These are phyloP conservation scores for Hemaris fuciformis DNA, from an alignment of 2,888 invertebrate genomes.

Conservation along the genomic window DNA sequence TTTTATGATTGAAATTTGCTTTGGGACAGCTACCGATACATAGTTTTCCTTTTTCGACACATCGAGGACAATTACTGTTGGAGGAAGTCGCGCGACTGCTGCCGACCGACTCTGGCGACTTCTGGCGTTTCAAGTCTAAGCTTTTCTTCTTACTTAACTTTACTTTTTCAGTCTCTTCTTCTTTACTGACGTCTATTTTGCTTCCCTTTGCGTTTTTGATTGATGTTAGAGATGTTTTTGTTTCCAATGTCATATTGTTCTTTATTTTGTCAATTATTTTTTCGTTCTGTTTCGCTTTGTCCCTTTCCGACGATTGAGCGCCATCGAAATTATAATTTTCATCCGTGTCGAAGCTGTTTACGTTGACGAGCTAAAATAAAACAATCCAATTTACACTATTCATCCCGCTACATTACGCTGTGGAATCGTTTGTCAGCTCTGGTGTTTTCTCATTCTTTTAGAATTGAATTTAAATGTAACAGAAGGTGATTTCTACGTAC, in stretches of 20 bases:
- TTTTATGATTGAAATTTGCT: conserved; percentile 24
- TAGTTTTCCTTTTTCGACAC: conserved; percentile 39
- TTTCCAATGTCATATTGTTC: background rate
- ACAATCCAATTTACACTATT: background rate
- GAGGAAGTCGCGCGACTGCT: background rate
- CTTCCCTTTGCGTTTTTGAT: background rate
- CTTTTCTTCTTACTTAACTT: background rate
- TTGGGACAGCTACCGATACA: conserved; percentile 50
- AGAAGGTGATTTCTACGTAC: too few relatives aligned
- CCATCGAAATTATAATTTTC: conserved; percentile 18
- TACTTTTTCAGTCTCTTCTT: background rate
- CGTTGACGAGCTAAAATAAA: background rate
- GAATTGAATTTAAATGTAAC: too few relatives aligned
- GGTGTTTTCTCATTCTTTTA: too few relatives aligned
- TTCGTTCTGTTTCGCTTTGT: background rate
- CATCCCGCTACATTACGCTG: too few relatives aligned
- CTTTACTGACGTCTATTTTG: background rate
- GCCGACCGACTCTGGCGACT: background rate
- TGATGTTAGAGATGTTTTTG: background rate
- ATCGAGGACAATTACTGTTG: conserved; percentile 40
- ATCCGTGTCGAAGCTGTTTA: conserved; percentile 2
- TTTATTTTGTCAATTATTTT: background rate
- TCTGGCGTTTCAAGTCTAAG: background rate
- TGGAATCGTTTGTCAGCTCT: too few relatives aligned
- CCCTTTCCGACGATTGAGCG: background rate